Evolutionary conservation across 2,113 vertebrate genomes (phyloP), one percentile per base, ranked within the genome.

Genomic region (Motacilla alba): DNA sequence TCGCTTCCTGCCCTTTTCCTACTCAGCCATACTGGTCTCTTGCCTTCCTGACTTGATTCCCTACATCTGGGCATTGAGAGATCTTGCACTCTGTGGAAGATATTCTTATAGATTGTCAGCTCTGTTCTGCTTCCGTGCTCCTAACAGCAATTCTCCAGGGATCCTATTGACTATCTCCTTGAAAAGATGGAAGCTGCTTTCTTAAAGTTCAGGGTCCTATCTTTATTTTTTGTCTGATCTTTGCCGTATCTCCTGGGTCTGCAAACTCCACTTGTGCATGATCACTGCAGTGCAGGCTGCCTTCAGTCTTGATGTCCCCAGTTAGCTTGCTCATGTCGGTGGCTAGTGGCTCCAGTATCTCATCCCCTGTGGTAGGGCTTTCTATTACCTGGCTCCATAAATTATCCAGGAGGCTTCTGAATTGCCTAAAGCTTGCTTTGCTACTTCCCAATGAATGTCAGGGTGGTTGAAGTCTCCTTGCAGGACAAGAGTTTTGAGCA

Each of bases 11-110:
- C 15, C 23, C 33, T 39, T 33, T 21, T 4, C 10, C 23, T 50
- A 33, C 33, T 59, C 27, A 74, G 8, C 15, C 22, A 20, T 44
- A 33, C 22, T 0, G 0, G 6, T 67, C 10, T 59, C 37, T 37
- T 81, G 23, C 13, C 28, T 52, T 59, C 28, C 37, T 59, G 22
- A 10, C 27, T 35, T 44, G 31, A 67, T 59, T 59, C 74, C 33
- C 27, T 81, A 6, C 11, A n/a, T 27, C 19, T 46, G 37, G 19
- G 28, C 37, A 24, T 21, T 1, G 1, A 82, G 46, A 46, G 16
- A 13, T 41, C 50, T 49, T 43, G 21, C 3, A 3, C 9, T 43
- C 17, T 35, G 2, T 26, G 56, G 41, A 72, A n/a, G 30, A n/a
- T 7, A 30, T 41, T 20, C n/a, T n/a, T 41, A 49, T 31, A 70